Evolutionary conservation across 2,113 vertebrate genomes (phyloP).

Genomic region (Prunella himalayana): DNA sequence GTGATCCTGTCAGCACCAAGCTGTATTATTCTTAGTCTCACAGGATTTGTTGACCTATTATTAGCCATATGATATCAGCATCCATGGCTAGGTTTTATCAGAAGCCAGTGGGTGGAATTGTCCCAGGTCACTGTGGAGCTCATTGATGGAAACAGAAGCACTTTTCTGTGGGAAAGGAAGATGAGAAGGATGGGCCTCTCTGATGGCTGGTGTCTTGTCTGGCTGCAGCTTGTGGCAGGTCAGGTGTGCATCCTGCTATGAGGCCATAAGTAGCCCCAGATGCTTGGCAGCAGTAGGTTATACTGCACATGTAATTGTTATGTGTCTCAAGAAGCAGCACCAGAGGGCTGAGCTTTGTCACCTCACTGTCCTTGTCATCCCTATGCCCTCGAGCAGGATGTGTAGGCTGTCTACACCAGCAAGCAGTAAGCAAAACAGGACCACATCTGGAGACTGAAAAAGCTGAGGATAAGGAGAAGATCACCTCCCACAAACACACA

Average conservation of each 20-base stretch:
- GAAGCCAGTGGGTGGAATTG: background rate
- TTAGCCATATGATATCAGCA: background rate
- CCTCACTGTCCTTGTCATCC: background rate
- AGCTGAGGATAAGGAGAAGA: background rate
- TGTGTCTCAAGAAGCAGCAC: background rate
- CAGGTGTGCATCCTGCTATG: background rate
- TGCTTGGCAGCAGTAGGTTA: background rate
- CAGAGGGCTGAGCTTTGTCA: background rate
- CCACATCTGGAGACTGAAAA: background rate
- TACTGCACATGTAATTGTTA: background rate
- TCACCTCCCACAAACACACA: background rate
- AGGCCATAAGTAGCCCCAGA: background rate
- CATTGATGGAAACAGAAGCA: background rate
- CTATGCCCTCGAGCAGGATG: background rate
- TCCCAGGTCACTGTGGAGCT: background rate
- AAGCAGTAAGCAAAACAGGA: background rate
- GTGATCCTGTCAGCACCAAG: background rate
- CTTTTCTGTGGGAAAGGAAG: background rate
- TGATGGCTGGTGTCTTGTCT: background rate
- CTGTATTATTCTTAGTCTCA: background rate
- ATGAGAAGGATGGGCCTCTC: background rate
- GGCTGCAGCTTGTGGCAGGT: background rate
- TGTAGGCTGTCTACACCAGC: background rate
- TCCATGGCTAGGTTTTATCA: background rate
- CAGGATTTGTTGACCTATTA: background rate